A percentile compares a stretch with the other conserved stretches of the same genome.
These are phyloP conservation scores for Canis aureus DNA, from an alignment of 2,113 vertebrate genomes.

Conservation along the genomic window DNA sequence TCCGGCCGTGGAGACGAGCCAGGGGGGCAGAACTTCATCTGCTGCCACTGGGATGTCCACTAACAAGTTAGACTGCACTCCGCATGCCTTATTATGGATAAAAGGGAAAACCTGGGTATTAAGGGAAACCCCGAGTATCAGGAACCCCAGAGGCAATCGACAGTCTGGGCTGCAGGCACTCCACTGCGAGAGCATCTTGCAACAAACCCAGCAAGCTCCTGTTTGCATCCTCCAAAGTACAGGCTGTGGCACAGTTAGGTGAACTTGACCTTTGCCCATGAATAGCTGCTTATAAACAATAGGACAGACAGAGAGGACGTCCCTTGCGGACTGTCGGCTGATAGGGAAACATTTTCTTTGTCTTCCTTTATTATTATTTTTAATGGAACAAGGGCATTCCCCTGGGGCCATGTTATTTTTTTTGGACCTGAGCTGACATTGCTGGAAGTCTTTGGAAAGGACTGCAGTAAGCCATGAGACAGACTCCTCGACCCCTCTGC, in stretches of 20 bases:
- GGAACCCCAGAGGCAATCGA: slow-evolving; percentile 76
- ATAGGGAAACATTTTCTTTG: slow-evolving; percentile 65
- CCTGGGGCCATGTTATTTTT: slow-evolving; percentile 38
- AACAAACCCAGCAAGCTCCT: slow-evolving; percentile 55
- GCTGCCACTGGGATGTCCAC: not conserved
- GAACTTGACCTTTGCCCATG: slow-evolving; percentile 79
- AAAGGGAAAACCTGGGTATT: slow-evolving; percentile 47
- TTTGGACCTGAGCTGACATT: slow-evolving; percentile 63
- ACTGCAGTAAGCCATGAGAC: not conserved
- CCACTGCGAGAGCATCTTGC: slow-evolving; percentile 73
- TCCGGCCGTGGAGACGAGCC: not conserved
- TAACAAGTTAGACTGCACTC: not conserved
- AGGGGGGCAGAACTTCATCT: not conserved
- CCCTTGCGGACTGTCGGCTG: slow-evolving; percentile 36
- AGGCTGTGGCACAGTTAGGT: not conserved
- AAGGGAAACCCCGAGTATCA: slow-evolving; percentile 70
- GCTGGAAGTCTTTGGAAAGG: slow-evolving; percentile 71
- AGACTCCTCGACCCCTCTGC: not conserved
- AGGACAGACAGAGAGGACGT: not conserved
- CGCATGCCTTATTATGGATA: not conserved
- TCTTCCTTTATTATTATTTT: not conserved
- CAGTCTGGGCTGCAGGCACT: slow-evolving; percentile 67
- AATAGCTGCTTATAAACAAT: slow-evolving; percentile 70
- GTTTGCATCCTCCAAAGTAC: not conserved
- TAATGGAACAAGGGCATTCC: slow-evolving; percentile 55